Evolutionary conservation across 2,113 vertebrate species (phyloP), one percentile per base, ranked within the genome.

Genomic region (Centrocercus urophasianus): DNA sequence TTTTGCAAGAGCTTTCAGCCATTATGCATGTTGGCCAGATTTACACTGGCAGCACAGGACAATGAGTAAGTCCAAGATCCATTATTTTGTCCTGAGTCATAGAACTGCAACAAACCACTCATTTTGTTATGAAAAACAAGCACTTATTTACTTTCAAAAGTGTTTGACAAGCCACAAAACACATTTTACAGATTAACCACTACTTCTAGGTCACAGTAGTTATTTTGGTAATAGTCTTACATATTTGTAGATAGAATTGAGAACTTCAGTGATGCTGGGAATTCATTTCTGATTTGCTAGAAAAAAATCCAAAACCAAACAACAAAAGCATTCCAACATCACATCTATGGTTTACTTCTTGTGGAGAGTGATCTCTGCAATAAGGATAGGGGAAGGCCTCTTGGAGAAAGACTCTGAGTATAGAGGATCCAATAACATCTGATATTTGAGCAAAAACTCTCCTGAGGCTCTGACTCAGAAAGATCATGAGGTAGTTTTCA

Each of bases 61-160:
- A 90, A 79, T 45, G 20, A 95, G 63, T 66, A 56, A 93, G 86
- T 96, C 94, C 87, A 95, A 95, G 86, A 87, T 86, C 79, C 95
- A 69, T 95, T 95, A 91, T 90, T 96, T 93, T 91, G 90, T 94
- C 85, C 93, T 95, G 94, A 97, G 94, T 95, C 95, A 96, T 88
- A 30, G 13, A 86, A 79, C 72, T 81, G 83, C 65, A 88, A 70
- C 36, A 91, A 95, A 77, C 52, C 69, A 81, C 89, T 96, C 69
- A 81, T 90, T 91, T 93, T 95, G 85, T 95, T 95, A 94, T 75
- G 90, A 93, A 95, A 95, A 96, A 93, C 43, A 91, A 86, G 79
- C 32, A 72, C 69, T 94, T 91, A 90, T 65, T 95, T 96, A 72
- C 61, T 88, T 93, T 78, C 76, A 54, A 75, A 89, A 81, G 56